A percentile compares a stretch with the other conserved stretches of the same genome.
These are phyloP conservation scores for Microcebus tavaratra DNA, from an alignment of 2,113 vertebrate genomes.

Conservation along the genomic window DNA sequence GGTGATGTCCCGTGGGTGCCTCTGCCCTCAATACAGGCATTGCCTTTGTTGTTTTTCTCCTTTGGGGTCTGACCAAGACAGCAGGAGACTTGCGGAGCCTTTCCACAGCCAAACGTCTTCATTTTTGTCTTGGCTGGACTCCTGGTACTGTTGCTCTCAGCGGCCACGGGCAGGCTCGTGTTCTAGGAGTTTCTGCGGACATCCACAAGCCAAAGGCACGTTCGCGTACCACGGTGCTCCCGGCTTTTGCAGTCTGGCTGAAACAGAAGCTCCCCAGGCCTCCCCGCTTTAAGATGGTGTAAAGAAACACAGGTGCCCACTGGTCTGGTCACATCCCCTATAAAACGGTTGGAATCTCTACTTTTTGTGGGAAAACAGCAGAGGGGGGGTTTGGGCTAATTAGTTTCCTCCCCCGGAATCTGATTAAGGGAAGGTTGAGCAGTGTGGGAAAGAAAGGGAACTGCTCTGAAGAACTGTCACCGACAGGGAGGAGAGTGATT, in stretches of 20 bases:
- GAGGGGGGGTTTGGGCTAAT: conserved; percentile 75
- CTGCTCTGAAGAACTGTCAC: conserved; percentile 41
- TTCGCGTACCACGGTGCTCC: not conserved
- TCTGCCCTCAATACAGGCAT: not conserved
- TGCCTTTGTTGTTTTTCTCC: not conserved
- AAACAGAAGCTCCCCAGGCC: not conserved
- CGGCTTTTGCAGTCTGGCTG: not conserved
- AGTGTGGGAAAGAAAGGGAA: conserved; percentile 59
- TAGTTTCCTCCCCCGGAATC: conserved; percentile 78
- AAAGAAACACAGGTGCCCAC: conserved; percentile 68
- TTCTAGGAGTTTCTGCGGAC: not conserved
- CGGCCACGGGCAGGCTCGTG: not conserved
- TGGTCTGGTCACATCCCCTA: conserved; percentile 72
- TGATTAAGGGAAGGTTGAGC: conserved; percentile 72
- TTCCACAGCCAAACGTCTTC: conserved; percentile 4
- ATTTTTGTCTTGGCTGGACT: not conserved
- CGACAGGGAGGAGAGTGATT: not conserved
- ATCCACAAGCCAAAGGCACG: not conserved
- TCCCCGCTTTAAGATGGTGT: conserved; percentile 33
- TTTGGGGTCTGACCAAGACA: not conserved
- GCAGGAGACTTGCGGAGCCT: not conserved
- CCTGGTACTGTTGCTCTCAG: not conserved
- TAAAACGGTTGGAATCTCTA: conserved; percentile 75
- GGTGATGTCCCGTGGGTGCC: not conserved
- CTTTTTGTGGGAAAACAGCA: conserved; percentile 75